Evolutionary conservation across 2,113 vertebrate species (phyloP), one percentile per base, ranked within the genome.

Genomic region (Xyliphius kryptos): DNA sequence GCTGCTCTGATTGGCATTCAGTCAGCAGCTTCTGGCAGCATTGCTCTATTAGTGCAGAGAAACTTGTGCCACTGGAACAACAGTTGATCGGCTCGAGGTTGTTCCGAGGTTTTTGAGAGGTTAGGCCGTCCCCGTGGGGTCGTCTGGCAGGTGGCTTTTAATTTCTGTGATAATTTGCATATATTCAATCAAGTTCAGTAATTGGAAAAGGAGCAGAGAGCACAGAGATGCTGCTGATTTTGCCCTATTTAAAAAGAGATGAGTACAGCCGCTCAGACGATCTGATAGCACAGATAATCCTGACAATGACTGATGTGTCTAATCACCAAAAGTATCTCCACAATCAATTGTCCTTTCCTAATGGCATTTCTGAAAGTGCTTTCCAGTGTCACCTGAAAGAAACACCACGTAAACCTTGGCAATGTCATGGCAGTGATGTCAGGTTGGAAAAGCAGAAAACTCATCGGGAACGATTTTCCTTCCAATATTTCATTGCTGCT

Each of bases 261-360:
- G 60, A 66, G 60, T 48, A 70, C 57, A 65, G 58, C 55, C 37
- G 54, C 44, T 48, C 49, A 61, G 66, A 70, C 63, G 58, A 79
- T 77, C 81, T 80, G 85, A 85, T 85, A 77, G 80, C 79, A 80
- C 79, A 76, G 85, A 87, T 85, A 81, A 84, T 83, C 75, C 79
- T 83, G 85, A 87, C 82, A 85, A 73, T 87, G 87, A 89, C 78
- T 86, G 86, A 87, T 88, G 84, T 80, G 71, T 86, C 80, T 84
- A 85, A 87, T 88, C 87, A 85, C 79, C 73, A 78, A 56, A 81
- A 82, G 73, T 80, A 84, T 86, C 84, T 80, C 73, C 74, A 77
- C 78, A 82, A 85, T 87, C 82, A 86, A 86, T 87, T 81, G 82
- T 61, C 66, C 62, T 64, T 54, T 64, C 80, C 80, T 79, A 83